Evolutionary conservation across 2,888 invertebrate genomes (phyloP), one percentile per base, ranked within the genome.

Genomic region (Ceratothoa steindachneri): DNA sequence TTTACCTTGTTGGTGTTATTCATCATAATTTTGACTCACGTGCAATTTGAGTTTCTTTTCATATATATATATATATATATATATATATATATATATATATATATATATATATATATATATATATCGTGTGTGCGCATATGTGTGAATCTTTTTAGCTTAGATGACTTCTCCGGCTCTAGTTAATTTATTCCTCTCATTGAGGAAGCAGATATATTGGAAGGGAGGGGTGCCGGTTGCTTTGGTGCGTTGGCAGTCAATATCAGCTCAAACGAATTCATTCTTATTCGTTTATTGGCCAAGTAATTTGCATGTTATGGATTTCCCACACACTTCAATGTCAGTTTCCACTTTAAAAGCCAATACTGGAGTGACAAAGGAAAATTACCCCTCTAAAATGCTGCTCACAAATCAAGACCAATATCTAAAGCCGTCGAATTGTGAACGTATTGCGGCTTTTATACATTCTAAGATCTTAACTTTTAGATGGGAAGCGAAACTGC

Each of bases 271-370:
- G 55, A 55, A 55, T 55, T 55, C 66, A 41, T 74, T 70, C 69
- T 73, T 67, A 77, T 77, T 73, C 74, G 70, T 77, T 75, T 77
- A 77, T 77, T 72, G 77, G 77, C 75, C 75, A 77, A 77, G 77
- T 77, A 75, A 77, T 77, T 77, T 77, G 77, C 77, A 77, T 77
- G 77, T 77, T 75, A 77, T 75, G 75, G 72, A 77, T 77, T 75
- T 77, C 71, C 66, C 70, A 67, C 77, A 77, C 77, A 77, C 77
- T 75, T 77, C 77, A 77, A 72, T 75, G 77, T 75, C 77, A 75
- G 74, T 73, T 75, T 73, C 77, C 75, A 77, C 77, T 77, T 75
- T 75, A 77, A 77, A 77, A 75, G 77, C 77, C 77, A 77, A 77
- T 77, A 77, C 75, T 70, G 65, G 65, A 64, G 65, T 68, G 75